These are phyloP conservation scores for Callithrix jacchus DNA, from an alignment of 2,113 vertebrate species.

Conservation along the genomic window DNA sequence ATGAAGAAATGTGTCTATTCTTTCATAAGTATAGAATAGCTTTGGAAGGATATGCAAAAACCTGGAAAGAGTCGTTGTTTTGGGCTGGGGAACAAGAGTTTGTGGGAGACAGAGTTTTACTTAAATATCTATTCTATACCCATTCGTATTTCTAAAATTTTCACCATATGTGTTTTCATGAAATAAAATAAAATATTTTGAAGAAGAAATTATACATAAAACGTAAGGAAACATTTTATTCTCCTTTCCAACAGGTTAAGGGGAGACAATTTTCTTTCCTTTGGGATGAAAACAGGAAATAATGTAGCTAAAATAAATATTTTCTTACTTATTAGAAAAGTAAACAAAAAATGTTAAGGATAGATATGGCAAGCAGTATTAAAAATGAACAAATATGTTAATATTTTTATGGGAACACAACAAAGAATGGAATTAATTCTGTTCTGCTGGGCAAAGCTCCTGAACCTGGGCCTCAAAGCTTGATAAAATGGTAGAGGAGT, in stretches of 20 bases:
- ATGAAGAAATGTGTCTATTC: not conserved
- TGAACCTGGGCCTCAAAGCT: not conserved
- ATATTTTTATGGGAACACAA: not conserved
- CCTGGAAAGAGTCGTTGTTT: not conserved
- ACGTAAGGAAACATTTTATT: not conserved
- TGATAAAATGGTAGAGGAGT: not conserved
- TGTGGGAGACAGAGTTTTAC: not conserved
- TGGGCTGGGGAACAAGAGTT: not conserved
- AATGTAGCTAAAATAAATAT: not conserved
- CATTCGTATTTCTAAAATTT: not conserved
- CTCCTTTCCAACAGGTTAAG: not conserved
- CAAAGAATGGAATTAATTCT: not conserved
- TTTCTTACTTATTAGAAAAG: not conserved
- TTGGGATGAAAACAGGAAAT: not conserved
- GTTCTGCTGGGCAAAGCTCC: not conserved
- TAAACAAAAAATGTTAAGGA: not conserved
- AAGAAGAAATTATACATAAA: not conserved
- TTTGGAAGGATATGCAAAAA: not conserved
- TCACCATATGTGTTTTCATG: not conserved
- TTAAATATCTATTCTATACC: not conserved
- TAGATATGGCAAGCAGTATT: not conserved
- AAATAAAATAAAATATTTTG: not conserved
- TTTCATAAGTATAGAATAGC: not conserved
- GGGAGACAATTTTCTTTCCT: not conserved
- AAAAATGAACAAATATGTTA: not conserved